phyloP scores from a whole-genome alignment of 2,888 invertebrate species.

The Erynnis tages region DNA sequence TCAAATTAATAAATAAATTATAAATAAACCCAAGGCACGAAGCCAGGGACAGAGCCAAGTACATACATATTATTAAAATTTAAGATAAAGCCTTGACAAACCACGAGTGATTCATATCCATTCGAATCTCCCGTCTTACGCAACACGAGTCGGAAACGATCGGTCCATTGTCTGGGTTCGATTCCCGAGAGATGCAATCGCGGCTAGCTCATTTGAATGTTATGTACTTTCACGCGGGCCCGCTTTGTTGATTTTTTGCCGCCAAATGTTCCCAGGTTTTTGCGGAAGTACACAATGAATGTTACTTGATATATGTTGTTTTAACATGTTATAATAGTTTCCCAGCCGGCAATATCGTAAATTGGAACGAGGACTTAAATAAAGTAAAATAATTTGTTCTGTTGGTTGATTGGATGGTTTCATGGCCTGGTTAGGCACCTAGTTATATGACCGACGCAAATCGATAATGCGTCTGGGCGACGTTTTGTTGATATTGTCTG shows the following conservation, averaged over 20 bases:
- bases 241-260: neutral
- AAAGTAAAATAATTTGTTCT: no score
- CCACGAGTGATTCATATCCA: conserved; percentile 3
- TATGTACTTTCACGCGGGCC: neutral
- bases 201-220: conserved; percentile 17
- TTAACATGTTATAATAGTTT: neutral
- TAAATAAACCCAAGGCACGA: no score
- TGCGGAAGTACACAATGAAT: neutral
- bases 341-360: neutral
- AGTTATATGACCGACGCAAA: no score
- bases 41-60: no score
- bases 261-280: conserved; percentile 1
- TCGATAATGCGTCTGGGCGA: no score
- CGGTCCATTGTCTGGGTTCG: conserved; percentile 23
- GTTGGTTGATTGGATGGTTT: no score
- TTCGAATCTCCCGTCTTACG: conserved; percentile 8
- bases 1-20: no score
- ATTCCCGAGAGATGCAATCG: conserved; percentile 25
- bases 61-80: no score
- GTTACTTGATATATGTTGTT: neutral
- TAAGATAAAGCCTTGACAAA: neutral
- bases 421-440: no score
- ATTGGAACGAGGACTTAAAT: neutral
- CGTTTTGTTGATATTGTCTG: no score
- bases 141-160: conserved; percentile 16